Percentiles rank a stretch among this genome's conserved stretches.
phyloP scores from a whole-genome alignment of 2,797 vertebrate species.

The Arnoldichthys spilopterus region DNA sequence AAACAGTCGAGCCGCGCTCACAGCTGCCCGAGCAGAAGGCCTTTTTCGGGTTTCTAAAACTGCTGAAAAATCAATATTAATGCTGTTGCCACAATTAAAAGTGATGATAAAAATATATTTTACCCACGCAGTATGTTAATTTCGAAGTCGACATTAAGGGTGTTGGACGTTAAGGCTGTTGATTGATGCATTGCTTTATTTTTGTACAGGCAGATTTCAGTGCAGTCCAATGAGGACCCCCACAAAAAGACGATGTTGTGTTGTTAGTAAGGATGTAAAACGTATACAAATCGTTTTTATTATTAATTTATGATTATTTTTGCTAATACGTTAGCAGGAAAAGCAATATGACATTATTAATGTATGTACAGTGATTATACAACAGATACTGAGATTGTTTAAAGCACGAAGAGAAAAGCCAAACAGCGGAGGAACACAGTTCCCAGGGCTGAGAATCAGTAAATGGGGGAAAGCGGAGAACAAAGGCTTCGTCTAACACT shows the following conservation, averaged over 20 bases:
- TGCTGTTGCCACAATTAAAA: no score
- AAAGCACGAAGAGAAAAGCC: no score
- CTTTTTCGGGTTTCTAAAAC: not conserved
- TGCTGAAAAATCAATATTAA: not conserved
- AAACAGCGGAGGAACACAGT: no score
- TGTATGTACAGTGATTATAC: no score
- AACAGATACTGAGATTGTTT: no score
- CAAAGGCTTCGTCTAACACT: not conserved
- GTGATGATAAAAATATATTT: not conserved
- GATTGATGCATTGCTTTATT: not conserved
- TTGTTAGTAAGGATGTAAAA: no score
- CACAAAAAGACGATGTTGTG: not conserved
- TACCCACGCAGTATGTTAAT: not conserved
- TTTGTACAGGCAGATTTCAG: not conserved
- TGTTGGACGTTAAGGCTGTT: not conserved
- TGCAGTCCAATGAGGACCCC: not conserved
- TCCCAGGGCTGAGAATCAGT: no score
- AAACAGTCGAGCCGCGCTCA: slow-evolving; percentile 46
- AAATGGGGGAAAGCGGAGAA: no score
- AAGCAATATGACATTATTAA: no score
- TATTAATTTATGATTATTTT: no score
- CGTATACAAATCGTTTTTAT: no score
- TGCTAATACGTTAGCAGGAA: no score
- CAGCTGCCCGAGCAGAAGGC: slow-evolving; percentile 42
- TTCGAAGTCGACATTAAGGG: not conserved